A percentile compares a stretch with the other conserved stretches of the same genome.
These are phyloP conservation scores for Centropyge bicolor DNA, from an alignment of 2,797 vertebrate species.

Conservation along the genomic window DNA sequence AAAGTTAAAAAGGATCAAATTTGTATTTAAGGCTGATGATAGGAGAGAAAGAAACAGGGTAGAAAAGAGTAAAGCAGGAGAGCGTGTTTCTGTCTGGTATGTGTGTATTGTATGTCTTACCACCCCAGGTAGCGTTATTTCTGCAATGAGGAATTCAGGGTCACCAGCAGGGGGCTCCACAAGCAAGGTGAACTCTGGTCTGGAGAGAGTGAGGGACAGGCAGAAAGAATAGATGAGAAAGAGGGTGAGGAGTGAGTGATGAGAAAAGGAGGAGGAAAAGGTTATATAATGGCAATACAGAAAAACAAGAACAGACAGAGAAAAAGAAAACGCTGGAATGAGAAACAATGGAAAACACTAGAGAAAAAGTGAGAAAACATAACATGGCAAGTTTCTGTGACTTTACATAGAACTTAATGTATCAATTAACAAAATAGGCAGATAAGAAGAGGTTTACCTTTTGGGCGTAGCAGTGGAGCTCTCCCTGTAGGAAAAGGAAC, in stretches of 20 bases:
- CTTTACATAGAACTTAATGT: accelerated
- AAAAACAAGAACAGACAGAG: no score
- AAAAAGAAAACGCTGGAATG: not conserved
- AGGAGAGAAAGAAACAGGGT: not conserved
- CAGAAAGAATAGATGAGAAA: accelerated
- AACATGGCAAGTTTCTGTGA: not conserved
- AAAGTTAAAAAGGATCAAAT: not conserved
- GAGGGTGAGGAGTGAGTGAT: not conserved
- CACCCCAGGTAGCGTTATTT: slow-evolving; percentile 90
- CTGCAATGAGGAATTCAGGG: slow-evolving; percentile 87
- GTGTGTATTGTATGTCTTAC: slow-evolving; percentile 76
- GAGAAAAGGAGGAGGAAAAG: no score
- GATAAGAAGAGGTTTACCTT: slow-evolving; percentile 39
- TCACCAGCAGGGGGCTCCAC: slow-evolving; percentile 84
- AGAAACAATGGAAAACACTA: not conserved
- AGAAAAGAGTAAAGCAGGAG: not conserved
- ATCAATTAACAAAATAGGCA: not conserved
- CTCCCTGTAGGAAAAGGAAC: slow-evolving; percentile 30
- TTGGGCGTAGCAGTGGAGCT: not conserved
- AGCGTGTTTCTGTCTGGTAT: not conserved
- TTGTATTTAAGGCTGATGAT: not conserved
- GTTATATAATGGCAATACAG: not conserved
- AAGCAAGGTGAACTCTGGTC: slow-evolving; percentile 83
- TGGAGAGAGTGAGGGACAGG: slow-evolving; percentile 18
- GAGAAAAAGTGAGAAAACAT: not conserved